Percentiles rank a stretch among this genome's conserved stretches.
Evolutionary conservation across 2,113 vertebrate species (phyloP).

Genomic region (Notiomystis cincta): DNA sequence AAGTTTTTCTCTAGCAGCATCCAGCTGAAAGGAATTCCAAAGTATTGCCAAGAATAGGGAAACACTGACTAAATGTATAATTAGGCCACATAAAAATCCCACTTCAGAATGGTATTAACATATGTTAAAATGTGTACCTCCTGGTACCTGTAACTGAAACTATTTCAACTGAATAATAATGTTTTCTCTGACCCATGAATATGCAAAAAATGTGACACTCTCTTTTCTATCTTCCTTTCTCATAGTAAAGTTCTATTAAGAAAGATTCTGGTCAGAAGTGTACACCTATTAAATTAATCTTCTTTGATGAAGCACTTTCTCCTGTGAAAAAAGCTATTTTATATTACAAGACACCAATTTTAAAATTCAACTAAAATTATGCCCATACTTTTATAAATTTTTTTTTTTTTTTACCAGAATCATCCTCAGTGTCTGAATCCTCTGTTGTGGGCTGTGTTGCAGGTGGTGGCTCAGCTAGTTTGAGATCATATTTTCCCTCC

Average conservation of each 20-base stretch:
- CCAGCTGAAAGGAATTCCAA: neutral
- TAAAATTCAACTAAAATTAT: neutral
- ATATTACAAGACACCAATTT: neutral
- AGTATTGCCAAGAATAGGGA: neutral
- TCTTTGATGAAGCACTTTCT: neutral
- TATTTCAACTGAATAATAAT: neutral
- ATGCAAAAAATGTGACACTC: neutral
- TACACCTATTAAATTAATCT: neutral
- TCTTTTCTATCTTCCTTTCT: neutral
- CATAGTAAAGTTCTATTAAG: neutral
- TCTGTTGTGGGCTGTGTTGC: slow-evolving; percentile 82
- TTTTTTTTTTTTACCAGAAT: slow-evolving; percentile 77
- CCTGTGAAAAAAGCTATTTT: neutral
- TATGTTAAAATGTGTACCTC: neutral
- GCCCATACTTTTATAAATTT: neutral
- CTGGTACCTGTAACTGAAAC: neutral
- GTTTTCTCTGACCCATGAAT: neutral
- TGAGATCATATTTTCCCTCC: slow-evolving; percentile 96
- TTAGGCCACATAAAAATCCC: neutral
- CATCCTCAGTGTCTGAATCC: slow-evolving; percentile 96
- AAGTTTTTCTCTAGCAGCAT: neutral
- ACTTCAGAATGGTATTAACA: neutral
- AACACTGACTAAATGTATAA: neutral
- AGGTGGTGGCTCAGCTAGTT: slow-evolving; percentile 87
- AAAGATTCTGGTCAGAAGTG: neutral